Evolutionary conservation across 64 coral and sea anemone genomes (phyloP).

Genomic region (Stylophora pistillata): DNA sequence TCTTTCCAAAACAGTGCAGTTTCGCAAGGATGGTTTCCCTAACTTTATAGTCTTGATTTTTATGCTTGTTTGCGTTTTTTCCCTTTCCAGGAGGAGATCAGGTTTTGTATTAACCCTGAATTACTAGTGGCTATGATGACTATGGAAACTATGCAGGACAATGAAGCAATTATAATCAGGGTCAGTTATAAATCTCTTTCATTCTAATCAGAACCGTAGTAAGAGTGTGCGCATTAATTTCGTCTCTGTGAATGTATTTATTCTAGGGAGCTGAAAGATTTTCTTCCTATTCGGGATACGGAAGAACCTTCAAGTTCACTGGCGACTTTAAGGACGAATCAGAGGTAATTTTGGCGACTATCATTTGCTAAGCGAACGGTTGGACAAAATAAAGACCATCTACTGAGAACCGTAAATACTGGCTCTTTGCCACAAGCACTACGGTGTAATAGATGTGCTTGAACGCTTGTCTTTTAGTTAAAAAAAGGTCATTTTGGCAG

Average conservation of each 20-base stretch:
- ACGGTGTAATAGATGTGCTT: too few species aligned
- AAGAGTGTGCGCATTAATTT: background rate
- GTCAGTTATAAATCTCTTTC: slow-evolving; percentile 18
- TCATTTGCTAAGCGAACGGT: too few species aligned
- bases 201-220: background rate
- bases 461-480: too few species aligned
- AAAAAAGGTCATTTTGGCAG: too few species aligned
- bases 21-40: background rate
- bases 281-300: slow-evolving; percentile 57
- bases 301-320: slow-evolving; percentile 53
- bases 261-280: slow-evolving; percentile 76
- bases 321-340: slow-evolving; percentile 52
- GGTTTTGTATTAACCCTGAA: slow-evolving; percentile 75
- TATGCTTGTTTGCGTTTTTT: background rate
- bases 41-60: background rate
- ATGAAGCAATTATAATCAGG: slow-evolving; percentile 80
- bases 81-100: slow-evolving; percentile 58
- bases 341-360: slow-evolving; percentile 29
- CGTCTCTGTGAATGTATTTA: too few species aligned
- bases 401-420: too few species aligned
- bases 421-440: too few species aligned
- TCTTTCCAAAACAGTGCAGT: background rate
- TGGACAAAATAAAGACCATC: too few species aligned
- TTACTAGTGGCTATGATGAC: slow-evolving; percentile 48
- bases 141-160: slow-evolving; percentile 67